Percentiles rank a stretch among this genome's conserved stretches.
Conservation (phyloP, 64 coral and sea anemone genomes). For the Dendronephthya gigantea region DNA sequence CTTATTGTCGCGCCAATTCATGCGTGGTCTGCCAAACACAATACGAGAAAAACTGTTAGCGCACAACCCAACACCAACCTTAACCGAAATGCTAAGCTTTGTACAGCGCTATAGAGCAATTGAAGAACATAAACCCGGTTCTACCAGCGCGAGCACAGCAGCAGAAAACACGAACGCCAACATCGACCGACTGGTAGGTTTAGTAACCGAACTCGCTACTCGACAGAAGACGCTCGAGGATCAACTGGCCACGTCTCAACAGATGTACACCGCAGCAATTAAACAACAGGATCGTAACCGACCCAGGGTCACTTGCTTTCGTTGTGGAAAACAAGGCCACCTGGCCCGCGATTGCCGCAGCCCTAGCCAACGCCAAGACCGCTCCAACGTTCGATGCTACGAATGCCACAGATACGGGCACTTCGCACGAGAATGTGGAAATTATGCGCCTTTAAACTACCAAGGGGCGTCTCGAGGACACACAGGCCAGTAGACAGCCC, state of each 20-base stretch:
- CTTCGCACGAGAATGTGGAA: neutral
- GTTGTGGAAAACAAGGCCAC: neutral
- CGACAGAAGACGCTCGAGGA: neutral
- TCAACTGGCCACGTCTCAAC: neutral
- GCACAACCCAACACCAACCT: neutral
- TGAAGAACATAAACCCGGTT: neutral
- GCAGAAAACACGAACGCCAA: neutral
- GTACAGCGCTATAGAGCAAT: too few relatives aligned
- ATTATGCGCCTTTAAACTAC: slow-evolving; percentile 4
- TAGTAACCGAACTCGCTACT: neutral
- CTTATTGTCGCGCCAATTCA: neutral
- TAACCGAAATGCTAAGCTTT: neutral
- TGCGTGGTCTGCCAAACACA: neutral
- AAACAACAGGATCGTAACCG: neutral
- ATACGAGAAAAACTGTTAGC: neutral
- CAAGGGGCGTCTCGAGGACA: neutral
- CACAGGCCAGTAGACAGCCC: slow-evolving; percentile 5
- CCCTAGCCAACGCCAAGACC: neutral
- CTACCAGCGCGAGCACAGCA: neutral
- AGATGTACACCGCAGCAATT: neutral
- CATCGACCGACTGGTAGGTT: neutral
- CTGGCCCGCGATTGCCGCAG: neutral
- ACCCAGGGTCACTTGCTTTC: neutral
- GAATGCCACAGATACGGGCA: neutral
- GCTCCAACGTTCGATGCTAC: neutral